phyloP scores from a whole-genome alignment of 2,888 invertebrate genomes.

The Timema podura region DNA sequence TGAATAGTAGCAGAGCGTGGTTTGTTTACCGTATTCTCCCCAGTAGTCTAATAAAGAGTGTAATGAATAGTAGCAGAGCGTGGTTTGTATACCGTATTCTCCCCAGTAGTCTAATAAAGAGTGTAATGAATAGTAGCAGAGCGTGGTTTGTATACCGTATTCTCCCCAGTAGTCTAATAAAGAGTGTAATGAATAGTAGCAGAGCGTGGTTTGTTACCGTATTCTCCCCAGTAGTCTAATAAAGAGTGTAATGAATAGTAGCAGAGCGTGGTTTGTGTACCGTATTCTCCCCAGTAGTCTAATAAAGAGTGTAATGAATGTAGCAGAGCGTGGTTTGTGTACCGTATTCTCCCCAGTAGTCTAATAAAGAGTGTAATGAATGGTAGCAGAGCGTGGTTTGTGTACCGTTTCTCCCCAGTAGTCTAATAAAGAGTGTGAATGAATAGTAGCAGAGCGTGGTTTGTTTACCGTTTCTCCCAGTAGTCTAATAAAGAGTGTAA shows the following conservation, averaged over 20 bases:
- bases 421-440: too few relatives aligned
- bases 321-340: conserved; percentile 29
- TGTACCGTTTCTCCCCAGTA: conserved; percentile 84
- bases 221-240: conserved; percentile 87
- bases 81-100: conserved; percentile 63
- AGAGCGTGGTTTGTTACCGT: conserved; percentile 52
- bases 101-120: conserved; percentile 90
- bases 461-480: conserved; percentile 74
- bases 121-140: too few relatives aligned
- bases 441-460: too few relatives aligned
- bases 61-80: too few relatives aligned
- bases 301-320: too few relatives aligned
- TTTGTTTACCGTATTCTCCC: conserved; percentile 73
- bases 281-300: conserved; percentile 87
- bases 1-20: too few relatives aligned
- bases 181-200: too few relatives aligned
- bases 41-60: too few relatives aligned
- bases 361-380: too few relatives aligned
- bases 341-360: conserved; percentile 90
- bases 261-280: conserved; percentile 45
- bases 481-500: too few relatives aligned
- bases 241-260: too few relatives aligned
- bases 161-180: conserved; percentile 88
- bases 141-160: conserved; percentile 57
- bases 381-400: too few relatives aligned